Conservation (phyloP, 1,140 invertebrate genomes). For the Prorops nasuta region DNA sequence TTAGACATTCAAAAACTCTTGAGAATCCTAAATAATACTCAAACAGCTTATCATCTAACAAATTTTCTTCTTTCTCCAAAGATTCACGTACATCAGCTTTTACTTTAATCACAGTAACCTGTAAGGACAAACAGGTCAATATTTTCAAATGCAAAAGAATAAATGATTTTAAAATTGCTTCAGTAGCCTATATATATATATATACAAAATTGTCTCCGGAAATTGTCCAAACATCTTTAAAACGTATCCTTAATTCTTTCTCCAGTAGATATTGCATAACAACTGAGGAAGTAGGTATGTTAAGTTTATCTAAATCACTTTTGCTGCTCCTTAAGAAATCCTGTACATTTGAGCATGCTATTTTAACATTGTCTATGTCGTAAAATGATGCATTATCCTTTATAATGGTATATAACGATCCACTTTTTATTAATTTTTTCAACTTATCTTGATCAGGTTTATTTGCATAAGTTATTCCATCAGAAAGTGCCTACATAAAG, state of each 20-base stretch:
- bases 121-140: constrained; percentile 4
- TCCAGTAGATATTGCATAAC: constrained; percentile 53
- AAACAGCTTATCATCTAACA: constrained; percentile 48
- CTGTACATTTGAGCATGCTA: no score
- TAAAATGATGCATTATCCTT: constrained; percentile 27
- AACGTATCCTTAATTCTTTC: constrained; percentile 57
- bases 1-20: constrained; percentile 64
- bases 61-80: constrained; percentile 49
- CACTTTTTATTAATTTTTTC: constrained; percentile 35
- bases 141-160: background rate
- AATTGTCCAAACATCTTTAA: constrained; percentile 54
- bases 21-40: constrained; percentile 66
- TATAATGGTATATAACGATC: constrained; percentile 26
- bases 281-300: constrained; percentile 20
- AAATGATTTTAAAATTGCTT: background rate
- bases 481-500: constrained; percentile 63
- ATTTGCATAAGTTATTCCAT: constrained; percentile 68
- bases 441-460: constrained; percentile 52
- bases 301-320: constrained; percentile 19
- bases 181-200: constrained; percentile 1
- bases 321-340: no score
- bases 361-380: no score
- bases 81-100: constrained; percentile 23
- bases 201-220: constrained; percentile 35
- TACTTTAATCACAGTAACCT: constrained; percentile 49